Evolutionary conservation across 2,888 invertebrate genomes (phyloP), one percentile per base, ranked within the genome.

Genomic region (Epinotia ramella): DNA sequence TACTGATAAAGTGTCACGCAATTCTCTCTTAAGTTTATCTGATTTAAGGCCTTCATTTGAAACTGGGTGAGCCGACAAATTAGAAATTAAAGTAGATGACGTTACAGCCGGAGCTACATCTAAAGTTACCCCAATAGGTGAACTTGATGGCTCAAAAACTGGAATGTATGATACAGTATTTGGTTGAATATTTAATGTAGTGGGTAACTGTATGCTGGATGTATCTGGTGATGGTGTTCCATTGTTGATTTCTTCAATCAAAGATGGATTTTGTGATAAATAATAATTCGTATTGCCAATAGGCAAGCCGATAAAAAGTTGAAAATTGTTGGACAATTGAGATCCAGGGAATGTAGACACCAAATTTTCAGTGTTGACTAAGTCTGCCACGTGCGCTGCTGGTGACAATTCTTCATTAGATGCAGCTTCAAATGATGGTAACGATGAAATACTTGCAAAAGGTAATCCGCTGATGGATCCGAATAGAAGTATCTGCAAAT

Each of bases 391-490:
- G 13, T 11, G 24, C 13, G 18, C 20, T 40, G 56, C 11, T 56
- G 69, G 18, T 59, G 65, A 53, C 5, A 53, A 53, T 24, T 65
- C 46, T 13, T 62, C 70, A 16, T 60, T 44, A 6, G 59, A 13
- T 53, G 57, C 16, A 20, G 16, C 20, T 64, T 44, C 40, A 12
- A 66, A 1, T 20, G 70, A 71, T 66, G 75, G 16, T 59, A 75
- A 44, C 1, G 64, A 65, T 18, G 74, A 59, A 71, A 71, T 75
- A 75, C 70, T 75, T 66, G 65, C 40, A 71, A 75, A 75, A 4
- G 75, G 75, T 62, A 75, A 28, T 60, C 75, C 75, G 1, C 28
- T 53, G 44, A 70, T 60, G 24, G 53, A 24, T 44, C 40, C 60
- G 18, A 49, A 53, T 62, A 44, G 49, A 16, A 71, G 70, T 66